Evolutionary conservation across 1,140 invertebrate genomes (phyloP), one percentile per base, ranked within the genome.

Genomic region (Formica exsecta): DNA sequence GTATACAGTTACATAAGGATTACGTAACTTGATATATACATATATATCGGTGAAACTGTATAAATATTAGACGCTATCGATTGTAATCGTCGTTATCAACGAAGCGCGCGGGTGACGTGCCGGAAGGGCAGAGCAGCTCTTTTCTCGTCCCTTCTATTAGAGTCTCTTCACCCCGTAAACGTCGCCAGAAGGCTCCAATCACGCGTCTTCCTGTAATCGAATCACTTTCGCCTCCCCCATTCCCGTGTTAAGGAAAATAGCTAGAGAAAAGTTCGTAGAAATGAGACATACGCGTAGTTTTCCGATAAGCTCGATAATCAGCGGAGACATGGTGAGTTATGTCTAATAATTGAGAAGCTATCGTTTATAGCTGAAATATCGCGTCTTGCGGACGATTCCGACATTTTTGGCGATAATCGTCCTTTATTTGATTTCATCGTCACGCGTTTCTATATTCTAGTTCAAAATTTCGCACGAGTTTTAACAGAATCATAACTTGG

Each of bases 151-250:
- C 65, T 79, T 59, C 22, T 38, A 73, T 85, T 51, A 38, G 59
- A 29, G 59, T 74, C 74, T 59, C 41, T 70, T 85, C 80, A 64
- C 79, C 74, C 66, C 86, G 74, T 85, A 57, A 89, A 89, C 74
- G 77, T 86, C 85, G 84, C 87, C 87, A 61, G 77, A 83, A 85
- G 71, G 77, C 36, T 70, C 76, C 87, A 85, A 89, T 89, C 87
- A 77, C 77, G 88, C 75, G 88, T 54, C 64, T 76, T 76, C 64
- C 29, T 51, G 59, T 79, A 85, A 85, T 79, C 62, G 74, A 79
- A 75, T 54, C 44, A 62, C 36, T 25, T 77, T 51, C 44, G 48
- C 16, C 48, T 51, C 48, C 73, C 61, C 32, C 51, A 65, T 13
- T 61, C 13, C 66, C 25, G 38, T 19, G 54, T 73, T 81, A 81